phyloP scores from a whole-genome alignment of 2,797 vertebrate species.

The Hafferia zeledoni region DNA sequence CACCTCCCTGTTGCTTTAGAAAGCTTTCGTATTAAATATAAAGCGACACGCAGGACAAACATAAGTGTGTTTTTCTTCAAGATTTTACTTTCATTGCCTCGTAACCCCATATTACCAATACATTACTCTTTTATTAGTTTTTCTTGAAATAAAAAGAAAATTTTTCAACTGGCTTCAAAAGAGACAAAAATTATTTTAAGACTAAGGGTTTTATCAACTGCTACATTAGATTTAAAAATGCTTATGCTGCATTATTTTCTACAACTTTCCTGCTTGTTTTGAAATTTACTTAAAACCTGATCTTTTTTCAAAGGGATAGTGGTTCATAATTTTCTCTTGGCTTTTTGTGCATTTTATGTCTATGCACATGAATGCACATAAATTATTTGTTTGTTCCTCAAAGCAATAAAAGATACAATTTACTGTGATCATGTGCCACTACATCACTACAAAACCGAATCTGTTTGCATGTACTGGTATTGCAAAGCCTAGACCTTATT shows the following conservation, averaged over 20 bases:
- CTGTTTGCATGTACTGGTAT: neutral
- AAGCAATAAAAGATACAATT: neutral
- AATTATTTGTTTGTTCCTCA: slow-evolving; percentile 14
- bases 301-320: neutral
- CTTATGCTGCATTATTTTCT: neutral
- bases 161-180: neutral
- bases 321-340: neutral
- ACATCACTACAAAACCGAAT: neutral
- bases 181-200: neutral
- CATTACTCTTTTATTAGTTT: neutral
- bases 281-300: slow-evolving; percentile 13
- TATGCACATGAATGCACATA: neutral
- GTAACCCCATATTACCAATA: neutral
- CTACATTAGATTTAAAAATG: neutral
- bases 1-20: neutral
- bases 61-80: neutral
- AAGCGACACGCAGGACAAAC: neutral
- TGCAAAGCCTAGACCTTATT: neutral
- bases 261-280: neutral
- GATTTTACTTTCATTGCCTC: neutral
- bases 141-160: neutral
- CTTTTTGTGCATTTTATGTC: neutral
- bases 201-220: neutral
- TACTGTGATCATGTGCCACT: neutral
- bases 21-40: neutral